A percentile compares a stretch with the other conserved stretches of the same genome.
Evolutionary conservation across 1,140 invertebrate species (phyloP).

Genomic region (Trichonephila clavata): DNA sequence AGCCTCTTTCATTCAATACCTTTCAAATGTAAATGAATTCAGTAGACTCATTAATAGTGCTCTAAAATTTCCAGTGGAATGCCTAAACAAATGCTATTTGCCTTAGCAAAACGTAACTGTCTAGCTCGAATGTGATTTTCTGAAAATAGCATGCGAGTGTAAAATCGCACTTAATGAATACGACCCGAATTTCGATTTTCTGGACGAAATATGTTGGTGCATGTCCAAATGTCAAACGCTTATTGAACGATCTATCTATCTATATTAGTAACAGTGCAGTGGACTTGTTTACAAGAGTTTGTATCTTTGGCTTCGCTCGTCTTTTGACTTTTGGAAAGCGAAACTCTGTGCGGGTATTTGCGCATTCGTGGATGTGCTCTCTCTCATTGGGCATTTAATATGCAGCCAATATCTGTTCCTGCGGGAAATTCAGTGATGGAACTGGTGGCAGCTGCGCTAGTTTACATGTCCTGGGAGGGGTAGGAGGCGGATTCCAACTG

Average conservation of each 20-base stretch:
- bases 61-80: not conserved
- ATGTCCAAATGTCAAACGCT: constrained; percentile 43
- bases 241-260: constrained; percentile 46
- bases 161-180: constrained; percentile 45
- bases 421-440: constrained; percentile 23
- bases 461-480: constrained; percentile 48
- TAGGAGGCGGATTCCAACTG: not conserved
- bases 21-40: constrained; percentile 19
- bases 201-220: not conserved
- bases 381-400: constrained; percentile 39
- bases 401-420: constrained; percentile 57
- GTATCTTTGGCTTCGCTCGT: not conserved
- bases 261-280: constrained; percentile 32
- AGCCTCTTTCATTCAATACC: not conserved
- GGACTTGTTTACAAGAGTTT: constrained; percentile 42
- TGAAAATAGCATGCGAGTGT: not conserved
- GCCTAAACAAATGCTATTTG: not conserved
- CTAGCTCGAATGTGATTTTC: not conserved
- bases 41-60: constrained; percentile 18
- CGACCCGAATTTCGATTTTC: constrained; percentile 2
- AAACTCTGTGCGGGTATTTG: constrained; percentile 33
- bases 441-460: constrained; percentile 35
- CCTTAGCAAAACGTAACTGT: not conserved
- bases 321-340: constrained; percentile 57
- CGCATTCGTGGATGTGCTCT: not conserved